These are phyloP conservation scores for Fissipunctia ypsillon DNA, from an alignment of 2,888 invertebrate genomes.

Conservation along the genomic window DNA sequence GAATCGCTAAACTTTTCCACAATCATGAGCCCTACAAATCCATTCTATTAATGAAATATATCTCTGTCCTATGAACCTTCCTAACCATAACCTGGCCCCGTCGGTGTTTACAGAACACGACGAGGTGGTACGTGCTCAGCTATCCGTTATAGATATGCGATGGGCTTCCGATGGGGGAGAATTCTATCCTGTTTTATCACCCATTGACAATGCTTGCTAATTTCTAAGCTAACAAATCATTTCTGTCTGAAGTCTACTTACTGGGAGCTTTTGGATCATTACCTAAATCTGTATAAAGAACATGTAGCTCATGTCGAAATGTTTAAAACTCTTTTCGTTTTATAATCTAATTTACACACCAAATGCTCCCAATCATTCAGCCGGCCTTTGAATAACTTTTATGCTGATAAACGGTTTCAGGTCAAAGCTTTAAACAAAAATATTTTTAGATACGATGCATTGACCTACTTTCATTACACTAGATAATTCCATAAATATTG, in stretches of 20 bases:
- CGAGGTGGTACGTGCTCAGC: background rate
- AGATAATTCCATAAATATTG: constrained; percentile 33
- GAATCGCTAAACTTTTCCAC: background rate
- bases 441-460: constrained; percentile 43
- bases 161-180: background rate
- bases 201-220: background rate
- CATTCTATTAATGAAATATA: too few species aligned
- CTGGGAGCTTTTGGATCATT: background rate
- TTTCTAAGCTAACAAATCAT: constrained; percentile 18
- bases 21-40: background rate
- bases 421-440: constrained; percentile 41
- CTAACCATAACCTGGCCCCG: background rate
- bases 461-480: constrained; percentile 43
- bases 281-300: background rate
- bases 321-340: constrained; percentile 20
- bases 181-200: constrained; percentile 3
- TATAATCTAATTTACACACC: constrained; percentile 14
- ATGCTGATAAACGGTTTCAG: constrained; percentile 43
- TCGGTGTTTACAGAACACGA: background rate
- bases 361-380: constrained; percentile 18
- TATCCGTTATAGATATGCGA: background rate
- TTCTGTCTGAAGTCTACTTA: background rate
- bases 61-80: background rate
- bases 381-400: constrained; percentile 17
- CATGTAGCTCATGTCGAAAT: background rate